A percentile compares a stretch with the other conserved stretches of the same genome.
Conservation (phyloP, 2,888 invertebrate genomes). For the Chymomyza caudatula region DNA sequence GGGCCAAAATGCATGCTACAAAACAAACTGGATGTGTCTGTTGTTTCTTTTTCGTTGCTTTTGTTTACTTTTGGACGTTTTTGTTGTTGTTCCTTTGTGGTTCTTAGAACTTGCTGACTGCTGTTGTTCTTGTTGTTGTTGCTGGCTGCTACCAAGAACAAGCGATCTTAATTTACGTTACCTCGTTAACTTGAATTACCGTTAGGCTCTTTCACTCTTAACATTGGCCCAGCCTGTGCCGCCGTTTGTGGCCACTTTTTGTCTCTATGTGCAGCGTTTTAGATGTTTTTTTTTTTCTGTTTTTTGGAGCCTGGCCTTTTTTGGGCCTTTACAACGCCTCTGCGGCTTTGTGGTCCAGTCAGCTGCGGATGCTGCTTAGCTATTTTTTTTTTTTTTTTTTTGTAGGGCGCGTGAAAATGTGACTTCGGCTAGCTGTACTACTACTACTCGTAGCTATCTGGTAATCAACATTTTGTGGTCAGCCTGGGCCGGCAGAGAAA, state of each 20-base stretch:
- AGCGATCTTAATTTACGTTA: slow-evolving; percentile 73
- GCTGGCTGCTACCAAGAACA: slow-evolving; percentile 43
- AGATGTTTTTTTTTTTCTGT: background rate
- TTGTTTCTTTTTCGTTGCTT: background rate
- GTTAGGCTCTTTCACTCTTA: slow-evolving; percentile 61
- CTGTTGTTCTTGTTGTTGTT: slow-evolving; percentile 16
- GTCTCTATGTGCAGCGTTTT: slow-evolving; percentile 1
- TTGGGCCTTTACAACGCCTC: slow-evolving; percentile 69
- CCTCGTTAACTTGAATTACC: slow-evolving; percentile 70
- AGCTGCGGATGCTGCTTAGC: slow-evolving; percentile 17
- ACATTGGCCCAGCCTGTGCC: slow-evolving; percentile 16
- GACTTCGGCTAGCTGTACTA: background rate
- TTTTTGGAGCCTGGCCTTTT: slow-evolving; percentile 51
- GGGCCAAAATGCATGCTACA: slow-evolving; percentile 19
- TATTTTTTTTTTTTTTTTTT: slow-evolving; percentile 8
- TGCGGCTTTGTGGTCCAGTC: slow-evolving; percentile 50
- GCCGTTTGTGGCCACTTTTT: background rate
- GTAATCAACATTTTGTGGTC: slow-evolving; percentile 72
- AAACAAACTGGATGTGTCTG: background rate
- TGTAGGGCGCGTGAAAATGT: slow-evolving; percentile 66
- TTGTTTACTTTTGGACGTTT: background rate
- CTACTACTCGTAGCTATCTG: slow-evolving; percentile 13
- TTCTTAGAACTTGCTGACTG: slow-evolving; percentile 12
- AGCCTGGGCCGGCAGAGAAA: slow-evolving; percentile 32
- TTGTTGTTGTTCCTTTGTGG: background rate